Conservation (phyloP, 30 jellyfish, hydroid and myxozoan species). For the Chrysaora quinquecirrha region DNA sequence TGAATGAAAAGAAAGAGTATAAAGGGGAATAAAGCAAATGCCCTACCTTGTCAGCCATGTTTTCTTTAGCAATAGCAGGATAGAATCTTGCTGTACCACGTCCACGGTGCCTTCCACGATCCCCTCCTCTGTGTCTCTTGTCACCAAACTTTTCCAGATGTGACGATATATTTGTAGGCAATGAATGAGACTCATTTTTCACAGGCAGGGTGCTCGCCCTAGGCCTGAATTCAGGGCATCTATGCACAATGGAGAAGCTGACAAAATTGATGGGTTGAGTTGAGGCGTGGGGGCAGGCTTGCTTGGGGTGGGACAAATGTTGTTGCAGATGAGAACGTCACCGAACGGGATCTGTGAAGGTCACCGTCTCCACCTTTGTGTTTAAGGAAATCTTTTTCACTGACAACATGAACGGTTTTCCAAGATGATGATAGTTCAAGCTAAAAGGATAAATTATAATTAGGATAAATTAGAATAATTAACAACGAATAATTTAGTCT, state of each 20-base stretch:
- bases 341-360: conserved; percentile 63
- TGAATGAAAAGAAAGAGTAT: too few species aligned
- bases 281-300: conserved; percentile 51
- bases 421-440: conserved; percentile 85
- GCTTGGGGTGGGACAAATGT: conserved; percentile 26
- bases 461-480: too few species aligned
- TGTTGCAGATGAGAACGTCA: conserved; percentile 66
- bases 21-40: too few species aligned
- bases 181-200: conserved; percentile 59
- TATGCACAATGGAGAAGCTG: conserved; percentile 69
- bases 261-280: conserved; percentile 53
- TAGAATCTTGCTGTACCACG: conserved; percentile 68
- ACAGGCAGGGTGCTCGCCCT: conserved; percentile 72
- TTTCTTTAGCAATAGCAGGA: conserved; percentile 91
- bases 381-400: conserved; percentile 74
- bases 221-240: conserved; percentile 92
- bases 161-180: conserved; percentile 79
- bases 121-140: conserved; percentile 39
- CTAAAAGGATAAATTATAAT: conserved; percentile 59
- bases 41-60: conserved; percentile 73
- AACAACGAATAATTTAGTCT: too few species aligned
- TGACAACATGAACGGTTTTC: conserved; percentile 80
- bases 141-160: conserved; percentile 44
- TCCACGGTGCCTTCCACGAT: conserved; percentile 27
- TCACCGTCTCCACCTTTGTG: conserved; percentile 72